Percentiles rank a stretch among this genome's conserved stretches.
Conservation (phyloP, 2,797 vertebrate species). For the Coracias cyanogaster region DNA sequence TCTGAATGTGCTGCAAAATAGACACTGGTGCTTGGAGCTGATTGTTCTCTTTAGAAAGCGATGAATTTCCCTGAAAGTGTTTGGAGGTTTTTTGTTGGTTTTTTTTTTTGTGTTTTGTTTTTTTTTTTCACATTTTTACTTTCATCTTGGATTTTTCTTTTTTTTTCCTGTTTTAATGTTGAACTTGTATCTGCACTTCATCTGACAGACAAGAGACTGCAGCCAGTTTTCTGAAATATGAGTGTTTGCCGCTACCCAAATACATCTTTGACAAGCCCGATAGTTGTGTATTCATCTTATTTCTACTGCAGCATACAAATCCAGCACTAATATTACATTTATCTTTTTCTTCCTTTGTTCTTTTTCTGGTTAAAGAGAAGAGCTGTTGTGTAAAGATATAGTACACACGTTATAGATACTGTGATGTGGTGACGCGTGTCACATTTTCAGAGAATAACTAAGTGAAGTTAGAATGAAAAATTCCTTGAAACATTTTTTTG, state of each 20-base stretch:
- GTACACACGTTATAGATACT: neutral
- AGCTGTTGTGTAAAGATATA: slow-evolving; percentile 36
- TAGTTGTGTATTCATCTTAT: slow-evolving; percentile 48
- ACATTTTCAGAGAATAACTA: slow-evolving; percentile 22
- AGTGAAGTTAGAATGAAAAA: slow-evolving; percentile 35
- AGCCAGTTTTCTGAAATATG: slow-evolving; percentile 41
- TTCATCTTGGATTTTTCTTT: slow-evolving; percentile 57
- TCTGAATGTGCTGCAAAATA: slow-evolving; percentile 35
- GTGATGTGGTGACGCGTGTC: slow-evolving; percentile 3
- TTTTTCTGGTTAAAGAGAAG: slow-evolving; percentile 33
- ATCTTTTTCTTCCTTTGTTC: slow-evolving; percentile 28
- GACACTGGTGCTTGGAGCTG: slow-evolving; percentile 19
- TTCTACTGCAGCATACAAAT: slow-evolving; percentile 29
- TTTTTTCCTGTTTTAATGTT: slow-evolving; percentile 9
- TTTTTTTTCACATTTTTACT: slow-evolving; percentile 30
- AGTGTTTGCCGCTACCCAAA: slow-evolving; percentile 34
- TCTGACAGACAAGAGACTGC: slow-evolving; percentile 28
- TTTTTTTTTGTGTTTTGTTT: neutral
- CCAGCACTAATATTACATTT: slow-evolving; percentile 37
- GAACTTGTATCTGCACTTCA: neutral
- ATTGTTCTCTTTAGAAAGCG: slow-evolving; percentile 28
- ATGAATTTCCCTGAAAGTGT: slow-evolving; percentile 30
- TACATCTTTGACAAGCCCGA: slow-evolving; percentile 17
- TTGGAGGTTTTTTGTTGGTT: neutral
- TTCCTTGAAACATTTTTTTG: neutral